These are phyloP conservation scores for Prenolepis imparis DNA, from an alignment of 2,888 invertebrate species.

Conservation along the genomic window DNA sequence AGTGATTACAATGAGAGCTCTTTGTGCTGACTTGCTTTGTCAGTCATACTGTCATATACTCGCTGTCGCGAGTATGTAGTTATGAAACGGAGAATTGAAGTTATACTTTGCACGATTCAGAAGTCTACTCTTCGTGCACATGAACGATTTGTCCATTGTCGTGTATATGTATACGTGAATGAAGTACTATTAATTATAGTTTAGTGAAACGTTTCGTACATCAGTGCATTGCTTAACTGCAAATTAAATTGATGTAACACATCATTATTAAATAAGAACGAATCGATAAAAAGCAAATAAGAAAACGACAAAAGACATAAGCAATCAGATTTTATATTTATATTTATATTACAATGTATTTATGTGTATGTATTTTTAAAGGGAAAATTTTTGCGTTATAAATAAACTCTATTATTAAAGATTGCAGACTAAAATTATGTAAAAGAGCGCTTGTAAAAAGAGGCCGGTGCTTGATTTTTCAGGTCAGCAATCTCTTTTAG, in stretches of 20 bases:
- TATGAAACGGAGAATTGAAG: neutral
- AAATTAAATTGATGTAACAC: neutral
- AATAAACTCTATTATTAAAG: neutral
- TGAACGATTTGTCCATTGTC: slow-evolving; percentile 42
- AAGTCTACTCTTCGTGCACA: neutral
- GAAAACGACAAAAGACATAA: neutral
- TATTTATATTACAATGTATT: neutral
- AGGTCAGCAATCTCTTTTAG: slow-evolving; percentile 41
- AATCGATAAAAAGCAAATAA: neutral
- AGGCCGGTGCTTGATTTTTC: slow-evolving; percentile 38
- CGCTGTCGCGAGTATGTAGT: neutral
- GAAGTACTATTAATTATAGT: neutral
- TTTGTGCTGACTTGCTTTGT: slow-evolving; percentile 11
- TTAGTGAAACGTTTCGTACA: slow-evolving; percentile 23
- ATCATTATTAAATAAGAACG: neutral
- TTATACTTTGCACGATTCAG: slow-evolving; percentile 6
- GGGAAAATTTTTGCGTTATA: neutral
- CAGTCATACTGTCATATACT: neutral
- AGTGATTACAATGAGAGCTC: slow-evolving; percentile 30
- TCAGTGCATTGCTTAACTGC: neutral
- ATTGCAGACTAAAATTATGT: neutral
- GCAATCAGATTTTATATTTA: neutral
- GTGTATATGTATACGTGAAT: neutral
- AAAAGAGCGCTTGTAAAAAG: neutral
- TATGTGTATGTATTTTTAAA: neutral